Evolutionary conservation across 2,888 invertebrate genomes (phyloP), one percentile per base, ranked within the genome.

Genomic region (Keiferia lycopersicella): DNA sequence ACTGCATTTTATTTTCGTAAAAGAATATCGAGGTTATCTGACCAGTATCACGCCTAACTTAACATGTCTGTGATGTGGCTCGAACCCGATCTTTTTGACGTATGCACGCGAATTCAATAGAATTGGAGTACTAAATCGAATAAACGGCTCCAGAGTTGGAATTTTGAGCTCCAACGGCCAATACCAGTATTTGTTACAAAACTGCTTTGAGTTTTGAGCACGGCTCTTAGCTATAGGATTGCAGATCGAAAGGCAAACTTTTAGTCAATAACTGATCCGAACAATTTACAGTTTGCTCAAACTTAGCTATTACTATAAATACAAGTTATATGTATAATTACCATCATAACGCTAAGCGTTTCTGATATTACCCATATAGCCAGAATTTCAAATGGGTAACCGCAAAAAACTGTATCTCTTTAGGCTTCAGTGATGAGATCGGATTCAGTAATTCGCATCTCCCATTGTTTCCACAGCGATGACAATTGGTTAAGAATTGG

Each of bases 61-160:
- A 20, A 50, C 50, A 50, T 20, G 50, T 20, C 20, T 50, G 18
- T 11, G 18, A 18, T 48, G 18, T 10, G 18, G 18, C 48, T 10
- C 48, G 16, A 6, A 26, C 26, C 26, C 6, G 26, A 20, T 20
- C 16, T 20, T 50, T 50, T 50, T 50, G 20, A 50, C 50, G 2
- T 50, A 20, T 20, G 50, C 20, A 20, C 20, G 7, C 12, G 20
- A 4, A 50, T 50, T 20, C 50, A 50, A 50, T 50, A 20, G 20
- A 18, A 50, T 20, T 50, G 50, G 20, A 50, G 20, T 50, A 20
- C 16, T 50, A 50, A 50, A 50, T 50, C 20, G 50, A 16, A 50
- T 50, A 50, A 20, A 16, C 50, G 10, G 3, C 20, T 2, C 20
- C 50, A 50, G 41, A 14, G 14, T 41, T 41, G 41, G 41, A 14